A percentile compares a stretch with the other conserved stretches of the same genome.
Evolutionary conservation across 2,797 vertebrate genomes (phyloP).

Genomic region (Halcyon badia): DNA sequence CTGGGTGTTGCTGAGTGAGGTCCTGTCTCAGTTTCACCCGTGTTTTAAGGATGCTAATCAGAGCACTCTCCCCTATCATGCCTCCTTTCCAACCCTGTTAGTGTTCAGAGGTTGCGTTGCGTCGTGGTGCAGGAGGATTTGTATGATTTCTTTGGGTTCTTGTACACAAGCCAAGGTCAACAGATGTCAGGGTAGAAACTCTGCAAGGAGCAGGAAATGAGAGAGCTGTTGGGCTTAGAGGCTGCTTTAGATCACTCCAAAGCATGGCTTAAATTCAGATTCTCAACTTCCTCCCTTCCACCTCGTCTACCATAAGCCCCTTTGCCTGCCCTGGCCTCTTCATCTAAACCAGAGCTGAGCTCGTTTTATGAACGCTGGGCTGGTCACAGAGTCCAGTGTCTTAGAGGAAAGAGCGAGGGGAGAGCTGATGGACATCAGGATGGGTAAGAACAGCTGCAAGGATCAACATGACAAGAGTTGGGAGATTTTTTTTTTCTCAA

Average conservation of each 20-base stretch:
- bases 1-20: background rate
- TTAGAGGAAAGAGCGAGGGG: background rate
- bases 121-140: background rate
- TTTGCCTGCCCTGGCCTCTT: background rate
- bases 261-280: background rate
- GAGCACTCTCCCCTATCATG: background rate
- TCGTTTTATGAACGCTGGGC: fast-evolving
- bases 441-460: background rate
- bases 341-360: background rate
- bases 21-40: background rate
- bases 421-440: background rate
- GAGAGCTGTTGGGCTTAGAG: background rate
- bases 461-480: fast-evolving
- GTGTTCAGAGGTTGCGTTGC: background rate
- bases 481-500: background rate
- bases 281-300: constrained; percentile 23
- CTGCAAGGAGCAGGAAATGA: background rate
- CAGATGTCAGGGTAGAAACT: constrained; percentile 38
- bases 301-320: background rate
- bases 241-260: constrained; percentile 6
- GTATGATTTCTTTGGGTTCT: background rate
- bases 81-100: background rate
- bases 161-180: background rate
- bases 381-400: fast-evolving
- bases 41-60: fast-evolving